Conservation (phyloP, 2,888 invertebrate species). For the Tortrix viridana region DNA sequence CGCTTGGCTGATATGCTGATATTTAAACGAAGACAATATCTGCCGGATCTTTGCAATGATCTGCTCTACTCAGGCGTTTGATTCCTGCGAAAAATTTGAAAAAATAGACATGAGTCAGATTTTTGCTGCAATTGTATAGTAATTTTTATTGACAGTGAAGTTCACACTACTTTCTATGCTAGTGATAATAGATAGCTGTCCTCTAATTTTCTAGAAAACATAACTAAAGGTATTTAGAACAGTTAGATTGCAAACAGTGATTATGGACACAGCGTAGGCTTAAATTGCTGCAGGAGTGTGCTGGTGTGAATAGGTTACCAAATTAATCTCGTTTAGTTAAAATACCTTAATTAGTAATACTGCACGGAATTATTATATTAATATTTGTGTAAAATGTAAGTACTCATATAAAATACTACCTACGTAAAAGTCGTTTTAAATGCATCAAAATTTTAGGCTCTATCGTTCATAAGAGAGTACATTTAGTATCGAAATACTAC, state of each 20-base stretch:
- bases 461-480: conserved; percentile 77
- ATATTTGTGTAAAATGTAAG: conserved; percentile 76
- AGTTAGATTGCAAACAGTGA: conserved; percentile 62
- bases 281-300: conserved; percentile 57
- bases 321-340: conserved; percentile 60
- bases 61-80: conserved; percentile 95
- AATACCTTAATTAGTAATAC: conserved; percentile 66
- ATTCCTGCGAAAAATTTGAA: conserved; percentile 87
- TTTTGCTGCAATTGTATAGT: conserved; percentile 56
- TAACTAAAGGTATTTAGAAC: conserved; percentile 58
- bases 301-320: conserved; percentile 51
- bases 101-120: conserved; percentile 71
- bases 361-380: conserved; percentile 68
- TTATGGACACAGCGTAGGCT: conserved; percentile 47
- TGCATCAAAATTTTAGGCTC: conserved; percentile 81
- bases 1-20: conserved; percentile 85
- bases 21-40: conserved; percentile 90
- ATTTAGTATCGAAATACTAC: conserved; percentile 66
- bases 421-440: conserved; percentile 71
- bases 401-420: conserved; percentile 76
- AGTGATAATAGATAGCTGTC: conserved; percentile 64
- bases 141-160: conserved; percentile 52
- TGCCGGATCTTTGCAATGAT: conserved; percentile 93
- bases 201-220: conserved; percentile 64
- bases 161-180: conserved; percentile 65